These are phyloP conservation scores for Prunella himalayana DNA, from an alignment of 2,113 vertebrate species.

Conservation along the genomic window DNA sequence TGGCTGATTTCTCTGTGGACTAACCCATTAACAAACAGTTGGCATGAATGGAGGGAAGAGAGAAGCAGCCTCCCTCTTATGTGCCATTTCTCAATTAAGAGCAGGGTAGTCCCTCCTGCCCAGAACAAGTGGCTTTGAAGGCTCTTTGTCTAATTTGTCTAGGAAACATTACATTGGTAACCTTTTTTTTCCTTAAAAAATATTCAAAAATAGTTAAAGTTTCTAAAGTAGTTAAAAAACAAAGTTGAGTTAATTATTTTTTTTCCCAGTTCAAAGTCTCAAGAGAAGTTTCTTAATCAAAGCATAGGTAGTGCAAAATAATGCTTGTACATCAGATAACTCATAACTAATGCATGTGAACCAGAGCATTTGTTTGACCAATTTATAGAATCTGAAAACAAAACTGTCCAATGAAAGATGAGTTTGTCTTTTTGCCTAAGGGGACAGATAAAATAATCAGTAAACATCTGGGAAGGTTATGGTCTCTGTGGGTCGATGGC, in stretches of 20 bases:
- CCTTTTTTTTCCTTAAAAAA: neutral
- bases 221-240: neutral
- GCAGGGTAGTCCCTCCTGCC: neutral
- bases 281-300: neutral
- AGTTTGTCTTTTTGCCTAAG: neutral
- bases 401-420: neutral
- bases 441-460: neutral
- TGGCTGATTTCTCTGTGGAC: slow-evolving; percentile 5
- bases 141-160: neutral
- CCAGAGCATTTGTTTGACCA: neutral
- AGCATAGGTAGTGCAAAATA: neutral
- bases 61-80: neutral
- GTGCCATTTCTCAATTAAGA: neutral
- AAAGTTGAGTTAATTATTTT: neutral
- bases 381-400: neutral
- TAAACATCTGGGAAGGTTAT: neutral
- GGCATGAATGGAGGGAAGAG: neutral
- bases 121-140: neutral
- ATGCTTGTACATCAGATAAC: neutral
- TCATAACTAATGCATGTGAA: neutral
- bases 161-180: neutral
- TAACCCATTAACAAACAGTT: neutral
- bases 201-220: neutral
- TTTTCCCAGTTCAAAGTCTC: neutral
- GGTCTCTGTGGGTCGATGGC: neutral